phyloP scores from a whole-genome alignment of 37 sponge, comb jelly and placozoan genomes.

The Diacarnus erythraeanus region DNA sequence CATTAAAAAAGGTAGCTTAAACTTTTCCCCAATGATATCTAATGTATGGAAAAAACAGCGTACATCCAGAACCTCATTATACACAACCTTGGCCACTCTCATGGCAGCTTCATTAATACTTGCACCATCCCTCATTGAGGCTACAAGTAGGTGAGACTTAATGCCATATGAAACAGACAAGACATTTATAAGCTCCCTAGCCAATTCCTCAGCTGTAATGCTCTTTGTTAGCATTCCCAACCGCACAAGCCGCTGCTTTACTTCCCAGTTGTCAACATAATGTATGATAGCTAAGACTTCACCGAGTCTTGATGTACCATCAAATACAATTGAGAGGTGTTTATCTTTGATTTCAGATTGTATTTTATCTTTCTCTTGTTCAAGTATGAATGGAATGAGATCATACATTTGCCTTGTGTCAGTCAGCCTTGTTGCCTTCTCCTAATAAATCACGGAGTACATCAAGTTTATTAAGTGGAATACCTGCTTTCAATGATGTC shows the following conservation, averaged over 20 bases:
- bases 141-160: conserved; percentile 6
- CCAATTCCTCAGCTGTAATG: conserved; percentile 11
- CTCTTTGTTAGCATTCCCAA: not conserved
- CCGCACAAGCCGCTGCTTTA: not conserved
- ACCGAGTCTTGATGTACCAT: conserved; percentile 41
- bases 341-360: not conserved
- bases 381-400: conserved; percentile 35
- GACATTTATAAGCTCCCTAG: not conserved
- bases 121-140: conserved; percentile 23
- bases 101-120: conserved; percentile 30
- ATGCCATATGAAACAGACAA: not conserved
- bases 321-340: conserved; percentile 6
- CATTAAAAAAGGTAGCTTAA: conserved; percentile 10
- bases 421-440: conserved; percentile 32
- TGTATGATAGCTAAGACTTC: conserved; percentile 22
- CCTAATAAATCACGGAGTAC: conserved; percentile 33
- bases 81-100: not conserved
- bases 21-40: conserved; percentile 47
- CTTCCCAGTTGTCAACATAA: not conserved
- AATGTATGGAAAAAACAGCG: conserved; percentile 57
- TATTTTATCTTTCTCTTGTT: conserved; percentile 17
- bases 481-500: too few species aligned
- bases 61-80: conserved; percentile 26
- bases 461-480: conserved; percentile 38
- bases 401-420: conserved; percentile 9